Evolutionary conservation across 2,113 vertebrate species (phyloP).

Genomic region (Seriola dumerili): DNA sequence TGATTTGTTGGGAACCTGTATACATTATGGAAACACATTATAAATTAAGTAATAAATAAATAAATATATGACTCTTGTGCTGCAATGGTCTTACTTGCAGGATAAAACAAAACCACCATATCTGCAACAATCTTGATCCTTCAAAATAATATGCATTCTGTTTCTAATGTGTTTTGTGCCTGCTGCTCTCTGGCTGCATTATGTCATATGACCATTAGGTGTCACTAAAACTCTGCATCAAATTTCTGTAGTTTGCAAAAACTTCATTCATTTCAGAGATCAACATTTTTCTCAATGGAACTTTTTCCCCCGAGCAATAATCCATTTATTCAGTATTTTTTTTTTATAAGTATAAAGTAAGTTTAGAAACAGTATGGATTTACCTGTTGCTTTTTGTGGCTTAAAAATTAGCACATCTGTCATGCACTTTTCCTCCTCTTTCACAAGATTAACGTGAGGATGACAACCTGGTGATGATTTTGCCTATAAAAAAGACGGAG

Average conservation of each 20-base stretch:
- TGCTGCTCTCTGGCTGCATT: background rate
- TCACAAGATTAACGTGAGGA: slow-evolving; percentile 78
- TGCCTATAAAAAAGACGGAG: slow-evolving; percentile 41
- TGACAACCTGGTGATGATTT: slow-evolving; percentile 83
- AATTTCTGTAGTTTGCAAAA: background rate
- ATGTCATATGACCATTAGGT: slow-evolving; percentile 40
- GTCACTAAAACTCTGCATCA: slow-evolving; percentile 36
- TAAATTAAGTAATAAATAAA: background rate
- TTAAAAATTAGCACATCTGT: slow-evolving; percentile 52
- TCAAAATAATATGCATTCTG: background rate
- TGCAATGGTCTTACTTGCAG: background rate
- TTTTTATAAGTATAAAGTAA: background rate
- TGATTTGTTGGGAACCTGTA: background rate
- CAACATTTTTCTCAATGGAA: background rate
- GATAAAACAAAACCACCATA: background rate
- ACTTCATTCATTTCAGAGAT: background rate
- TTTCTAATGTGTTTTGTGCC: background rate
- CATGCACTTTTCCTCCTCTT: slow-evolving; percentile 85
- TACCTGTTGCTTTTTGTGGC: slow-evolving; percentile 62
- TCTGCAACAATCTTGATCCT: background rate
- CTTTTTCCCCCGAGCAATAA: background rate
- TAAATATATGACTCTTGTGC: background rate
- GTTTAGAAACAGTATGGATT: background rate
- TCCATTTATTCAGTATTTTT: background rate
- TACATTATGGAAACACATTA: background rate